Percentiles rank a stretch among this genome's conserved stretches.
phyloP scores from a whole-genome alignment of 2,888 invertebrate species.

The Erebia aethiops region DNA sequence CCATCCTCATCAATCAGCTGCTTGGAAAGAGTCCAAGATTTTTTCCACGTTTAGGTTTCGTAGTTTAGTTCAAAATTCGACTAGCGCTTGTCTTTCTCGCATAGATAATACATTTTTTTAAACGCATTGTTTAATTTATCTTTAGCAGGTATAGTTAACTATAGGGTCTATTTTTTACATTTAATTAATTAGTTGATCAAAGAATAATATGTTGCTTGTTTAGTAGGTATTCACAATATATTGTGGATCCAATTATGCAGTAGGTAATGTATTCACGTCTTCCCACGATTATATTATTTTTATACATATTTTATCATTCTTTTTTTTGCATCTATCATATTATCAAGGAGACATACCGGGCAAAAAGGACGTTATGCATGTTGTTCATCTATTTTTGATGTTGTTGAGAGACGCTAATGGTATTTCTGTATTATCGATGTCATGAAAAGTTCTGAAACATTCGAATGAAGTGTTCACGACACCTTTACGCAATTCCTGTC shows the following conservation, averaged over 20 bases:
- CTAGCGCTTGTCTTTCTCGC: conserved; percentile 62
- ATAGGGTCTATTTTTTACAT: background rate
- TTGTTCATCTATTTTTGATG: conserved; percentile 50
- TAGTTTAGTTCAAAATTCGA: conserved; percentile 77
- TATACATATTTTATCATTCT: no score
- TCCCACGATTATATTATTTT: no score
- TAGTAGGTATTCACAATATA: background rate
- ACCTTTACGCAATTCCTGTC: conserved; percentile 79
- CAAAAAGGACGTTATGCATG: conserved; percentile 49
- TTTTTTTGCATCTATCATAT: no score
- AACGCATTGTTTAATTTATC: conserved; percentile 29
- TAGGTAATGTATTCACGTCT: no score
- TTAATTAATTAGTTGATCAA: background rate
- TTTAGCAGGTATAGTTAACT: conserved; percentile 1
- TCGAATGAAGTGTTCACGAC: conserved; percentile 72
- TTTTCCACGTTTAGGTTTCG: conserved; percentile 82
- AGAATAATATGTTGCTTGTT: no score
- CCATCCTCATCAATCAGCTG: conserved; percentile 84
- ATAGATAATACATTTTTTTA: conserved; percentile 46
- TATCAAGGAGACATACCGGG: background rate
- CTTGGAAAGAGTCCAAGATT: conserved; percentile 80
- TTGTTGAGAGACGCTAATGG: conserved; percentile 67
- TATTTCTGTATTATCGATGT: conserved; percentile 72
- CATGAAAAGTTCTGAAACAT: conserved; percentile 65
- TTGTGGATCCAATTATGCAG: no score